phyloP scores from a whole-genome alignment of 2,888 invertebrate species.

The Drosophila niveifrons region DNA sequence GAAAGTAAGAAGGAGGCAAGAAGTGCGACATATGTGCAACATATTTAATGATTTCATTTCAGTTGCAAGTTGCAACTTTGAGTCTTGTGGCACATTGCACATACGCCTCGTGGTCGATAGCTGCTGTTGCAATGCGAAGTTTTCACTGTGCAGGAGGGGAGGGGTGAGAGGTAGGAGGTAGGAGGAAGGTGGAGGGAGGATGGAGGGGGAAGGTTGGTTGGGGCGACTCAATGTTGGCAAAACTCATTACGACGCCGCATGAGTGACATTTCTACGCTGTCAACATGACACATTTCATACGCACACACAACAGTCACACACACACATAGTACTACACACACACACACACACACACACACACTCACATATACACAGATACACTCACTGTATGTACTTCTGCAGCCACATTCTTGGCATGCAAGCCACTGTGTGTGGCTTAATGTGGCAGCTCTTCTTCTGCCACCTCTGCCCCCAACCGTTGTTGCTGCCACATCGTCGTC shows the following conservation, averaged over 20 bases:
- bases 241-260: conserved; percentile 79
- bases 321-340: conserved; percentile 36
- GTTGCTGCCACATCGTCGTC: no score
- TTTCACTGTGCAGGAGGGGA: conserved; percentile 2
- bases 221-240: conserved; percentile 67
- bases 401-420: conserved; percentile 64
- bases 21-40: conserved; percentile 5
- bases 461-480: conserved; percentile 19
- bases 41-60: conserved; percentile 19
- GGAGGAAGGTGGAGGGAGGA: not conserved
- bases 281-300: conserved; percentile 80
- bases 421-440: conserved; percentile 58
- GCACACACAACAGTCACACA: conserved; percentile 23
- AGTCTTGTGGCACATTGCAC: conserved; percentile 34
- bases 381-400: conserved; percentile 38
- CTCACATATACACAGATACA: conserved; percentile 8
- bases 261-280: conserved; percentile 81
- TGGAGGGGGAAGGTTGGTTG: not conserved
- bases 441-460: conserved; percentile 45
- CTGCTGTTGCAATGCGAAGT: conserved; percentile 46
- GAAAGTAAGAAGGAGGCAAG: not conserved
- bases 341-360: conserved; percentile 22
- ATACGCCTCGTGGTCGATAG: conserved; percentile 57
- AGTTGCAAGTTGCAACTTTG: conserved; percentile 16
- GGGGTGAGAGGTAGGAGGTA: conserved; percentile 7